Percentiles rank a stretch among this genome's conserved stretches.
Conservation (phyloP, 2,113 vertebrate genomes). For the Crypturellus undulatus region DNA sequence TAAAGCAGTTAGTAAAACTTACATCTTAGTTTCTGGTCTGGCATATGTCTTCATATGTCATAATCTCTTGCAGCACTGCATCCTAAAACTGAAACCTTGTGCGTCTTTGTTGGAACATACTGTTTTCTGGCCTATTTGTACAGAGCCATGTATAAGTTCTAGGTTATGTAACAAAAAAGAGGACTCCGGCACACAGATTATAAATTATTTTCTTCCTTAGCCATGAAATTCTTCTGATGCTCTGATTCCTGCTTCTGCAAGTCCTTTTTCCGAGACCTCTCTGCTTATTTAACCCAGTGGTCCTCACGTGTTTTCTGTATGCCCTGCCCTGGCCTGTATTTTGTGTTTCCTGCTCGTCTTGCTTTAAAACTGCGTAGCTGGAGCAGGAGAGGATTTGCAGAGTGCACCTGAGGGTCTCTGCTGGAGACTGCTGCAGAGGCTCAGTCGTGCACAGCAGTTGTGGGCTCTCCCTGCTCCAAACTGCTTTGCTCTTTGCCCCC, state of each 20-base stretch:
- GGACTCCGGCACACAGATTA: neutral
- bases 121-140: neutral
- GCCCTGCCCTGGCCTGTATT: neutral
- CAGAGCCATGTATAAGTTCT: neutral
- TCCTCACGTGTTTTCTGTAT: neutral
- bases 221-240: neutral
- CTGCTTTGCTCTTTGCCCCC: neutral
- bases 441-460: neutral
- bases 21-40: neutral
- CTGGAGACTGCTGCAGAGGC: neutral
- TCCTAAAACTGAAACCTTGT: neutral
- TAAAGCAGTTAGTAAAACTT: neutral
- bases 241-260: neutral
- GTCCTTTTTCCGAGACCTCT: neutral
- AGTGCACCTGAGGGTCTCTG: neutral
- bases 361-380: neutral
- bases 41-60: neutral
- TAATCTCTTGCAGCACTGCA: neutral
- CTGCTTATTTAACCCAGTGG: neutral
- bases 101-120: neutral
- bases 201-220: neutral
- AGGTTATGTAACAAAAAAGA: fast-evolving
- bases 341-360: neutral
- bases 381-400: neutral
- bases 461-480: neutral